These are phyloP conservation scores for Cranoglanis bouderius DNA, from an alignment of 2,113 vertebrate genomes.

Conservation along the genomic window DNA sequence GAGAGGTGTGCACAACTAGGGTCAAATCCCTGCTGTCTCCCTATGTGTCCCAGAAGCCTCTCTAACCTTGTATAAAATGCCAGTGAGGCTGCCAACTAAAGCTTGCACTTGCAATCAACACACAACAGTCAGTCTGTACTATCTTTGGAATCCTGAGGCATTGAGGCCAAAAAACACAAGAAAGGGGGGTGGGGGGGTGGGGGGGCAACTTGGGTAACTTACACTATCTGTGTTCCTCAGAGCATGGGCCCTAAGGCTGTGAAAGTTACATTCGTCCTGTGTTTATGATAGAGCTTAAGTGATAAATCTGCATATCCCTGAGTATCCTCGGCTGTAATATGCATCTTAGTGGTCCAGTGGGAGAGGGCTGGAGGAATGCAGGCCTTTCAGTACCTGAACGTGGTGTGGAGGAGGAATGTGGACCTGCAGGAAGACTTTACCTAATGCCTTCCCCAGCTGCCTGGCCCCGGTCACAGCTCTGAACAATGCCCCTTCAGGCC, in stretches of 20 bases:
- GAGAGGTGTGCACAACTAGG: constrained; percentile 20
- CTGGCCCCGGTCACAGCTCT: constrained; percentile 42
- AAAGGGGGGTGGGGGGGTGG: constrained; percentile 6
- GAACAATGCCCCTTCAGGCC: constrained; percentile 60
- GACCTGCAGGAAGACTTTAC: constrained; percentile 58
- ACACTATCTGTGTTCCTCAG: constrained; percentile 37
- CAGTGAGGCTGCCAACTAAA: constrained; percentile 28
- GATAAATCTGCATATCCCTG: constrained; percentile 35
- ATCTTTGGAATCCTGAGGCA: constrained; percentile 54
- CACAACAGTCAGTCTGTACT: constrained; percentile 46
- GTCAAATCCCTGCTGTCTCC: constrained; percentile 13
- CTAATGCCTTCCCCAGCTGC: constrained; percentile 69
- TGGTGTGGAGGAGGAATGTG: constrained; percentile 55
- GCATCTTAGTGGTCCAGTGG: constrained; percentile 9
- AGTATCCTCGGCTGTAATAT: background rate
- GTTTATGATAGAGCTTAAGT: background rate
- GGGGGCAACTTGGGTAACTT: constrained; percentile 2
- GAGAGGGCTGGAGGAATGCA: constrained; percentile 41
- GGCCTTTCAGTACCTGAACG: constrained; percentile 47
- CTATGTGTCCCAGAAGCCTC: constrained; percentile 7
- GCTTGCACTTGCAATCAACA: constrained; percentile 40
- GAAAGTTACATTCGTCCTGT: constrained; percentile 26
- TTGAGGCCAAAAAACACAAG: constrained; percentile 60
- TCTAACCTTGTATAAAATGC: background rate
- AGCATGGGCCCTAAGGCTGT: constrained; percentile 29